Percentiles rank a stretch among this genome's conserved stretches.
Conservation (phyloP, 1,140 invertebrate species). For the Asbolus verrucosus region DNA sequence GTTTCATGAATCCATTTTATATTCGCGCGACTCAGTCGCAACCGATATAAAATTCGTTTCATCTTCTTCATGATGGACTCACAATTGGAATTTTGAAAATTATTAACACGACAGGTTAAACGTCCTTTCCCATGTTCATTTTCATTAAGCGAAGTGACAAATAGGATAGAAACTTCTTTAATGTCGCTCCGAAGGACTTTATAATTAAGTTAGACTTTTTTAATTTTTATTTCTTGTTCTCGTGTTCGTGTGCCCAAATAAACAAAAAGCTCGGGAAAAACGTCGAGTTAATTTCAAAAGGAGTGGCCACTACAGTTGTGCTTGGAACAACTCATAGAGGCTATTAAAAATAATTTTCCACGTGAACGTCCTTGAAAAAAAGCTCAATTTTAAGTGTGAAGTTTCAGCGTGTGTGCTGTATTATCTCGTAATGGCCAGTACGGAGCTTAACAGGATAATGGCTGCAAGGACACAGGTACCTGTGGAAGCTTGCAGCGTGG, state of each 20-base stretch:
- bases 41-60: too few species aligned
- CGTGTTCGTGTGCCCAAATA: too few species aligned
- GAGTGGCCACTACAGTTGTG: too few species aligned
- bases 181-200: conserved; percentile 26
- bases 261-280: conserved; percentile 13
- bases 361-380: too few species aligned
- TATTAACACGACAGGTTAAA: conserved; percentile 29
- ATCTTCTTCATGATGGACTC: too few species aligned
- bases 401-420: not conserved
- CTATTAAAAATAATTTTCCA: too few species aligned
- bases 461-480: conserved; percentile 28
- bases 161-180: conserved; percentile 42
- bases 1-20: conserved; percentile 33
- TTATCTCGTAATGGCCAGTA: too few species aligned
- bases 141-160: too few species aligned
- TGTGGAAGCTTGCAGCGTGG: conserved; percentile 29
- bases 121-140: conserved; percentile 25
- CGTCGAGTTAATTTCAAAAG: conserved; percentile 5
- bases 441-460: conserved; percentile 7
- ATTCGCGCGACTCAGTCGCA: too few species aligned
- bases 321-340: too few species aligned
- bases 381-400: not conserved
- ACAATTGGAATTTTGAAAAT: too few species aligned
- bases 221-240: conserved; percentile 34
- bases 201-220: conserved; percentile 43